phyloP scores from a whole-genome alignment of 2,888 invertebrate species.

The Drosophila leonis region DNA sequence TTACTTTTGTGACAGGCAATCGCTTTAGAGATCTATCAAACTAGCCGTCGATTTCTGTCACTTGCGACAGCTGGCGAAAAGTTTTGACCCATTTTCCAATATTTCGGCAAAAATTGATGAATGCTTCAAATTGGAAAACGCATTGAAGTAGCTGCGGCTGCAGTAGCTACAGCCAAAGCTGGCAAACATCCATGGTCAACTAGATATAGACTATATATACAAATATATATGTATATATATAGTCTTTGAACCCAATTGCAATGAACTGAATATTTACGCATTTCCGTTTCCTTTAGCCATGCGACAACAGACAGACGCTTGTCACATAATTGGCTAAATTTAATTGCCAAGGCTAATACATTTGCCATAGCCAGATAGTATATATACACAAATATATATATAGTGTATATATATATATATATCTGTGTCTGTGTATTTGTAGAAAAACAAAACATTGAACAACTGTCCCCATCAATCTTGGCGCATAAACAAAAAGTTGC shows the following conservation, averaged over 20 bases:
- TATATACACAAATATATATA: slow-evolving; percentile 1
- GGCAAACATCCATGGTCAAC: slow-evolving; percentile 60
- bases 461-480: slow-evolving; percentile 77
- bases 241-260: slow-evolving; percentile 58
- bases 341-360: slow-evolving; percentile 70
- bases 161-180: slow-evolving; percentile 29
- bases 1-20: slow-evolving; percentile 50
- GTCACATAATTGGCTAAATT: slow-evolving; percentile 67
- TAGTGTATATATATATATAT: background rate
- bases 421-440: background rate
- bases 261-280: slow-evolving; percentile 51
- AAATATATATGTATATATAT: background rate
- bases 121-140: slow-evolving; percentile 32
- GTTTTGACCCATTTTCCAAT: slow-evolving; percentile 51
- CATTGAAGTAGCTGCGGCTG: slow-evolving; percentile 19
- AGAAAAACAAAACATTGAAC: slow-evolving; percentile 69
- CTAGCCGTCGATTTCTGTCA: slow-evolving; percentile 55
- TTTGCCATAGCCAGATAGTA: slow-evolving; percentile 3
- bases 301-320: slow-evolving; percentile 19
- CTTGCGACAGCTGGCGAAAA: slow-evolving; percentile 44
- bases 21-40: slow-evolving; percentile 33
- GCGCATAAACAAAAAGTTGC: slow-evolving; percentile 37
- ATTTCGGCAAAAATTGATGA: slow-evolving; percentile 39
- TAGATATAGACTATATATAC: background rate
- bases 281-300: slow-evolving; percentile 65